phyloP scores from a whole-genome alignment of 2,113 vertebrate species.

The Centrocercus urophasianus region DNA sequence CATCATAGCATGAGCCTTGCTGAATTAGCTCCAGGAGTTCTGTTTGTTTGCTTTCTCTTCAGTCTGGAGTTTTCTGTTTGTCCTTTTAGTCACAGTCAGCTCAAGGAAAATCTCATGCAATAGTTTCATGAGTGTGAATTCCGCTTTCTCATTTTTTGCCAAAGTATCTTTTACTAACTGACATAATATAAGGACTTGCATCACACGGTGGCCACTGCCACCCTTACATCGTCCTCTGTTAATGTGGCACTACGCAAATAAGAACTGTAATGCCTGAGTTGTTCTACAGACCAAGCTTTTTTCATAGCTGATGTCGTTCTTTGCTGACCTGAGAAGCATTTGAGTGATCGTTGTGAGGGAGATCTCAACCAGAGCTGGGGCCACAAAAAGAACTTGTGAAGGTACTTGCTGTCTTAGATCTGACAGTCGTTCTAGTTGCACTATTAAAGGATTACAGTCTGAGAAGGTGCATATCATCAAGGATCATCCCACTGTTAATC shows the following conservation, averaged over 20 bases:
- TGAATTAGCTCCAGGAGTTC: background rate
- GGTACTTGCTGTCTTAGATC: background rate
- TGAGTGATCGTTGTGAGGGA: background rate
- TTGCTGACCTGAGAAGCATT: background rate
- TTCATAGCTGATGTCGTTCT: background rate
- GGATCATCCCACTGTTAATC: background rate
- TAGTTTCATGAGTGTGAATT: background rate
- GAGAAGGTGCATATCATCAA: background rate
- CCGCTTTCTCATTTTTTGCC: background rate
- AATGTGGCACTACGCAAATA: too few relatives aligned
- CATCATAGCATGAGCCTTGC: background rate
- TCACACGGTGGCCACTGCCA: background rate
- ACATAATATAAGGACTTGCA: background rate
- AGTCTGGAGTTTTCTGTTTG: background rate
- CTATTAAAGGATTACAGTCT: background rate
- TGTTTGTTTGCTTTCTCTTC: background rate
- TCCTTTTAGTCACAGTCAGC: background rate
- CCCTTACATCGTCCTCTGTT: background rate
- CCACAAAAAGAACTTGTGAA: background rate
- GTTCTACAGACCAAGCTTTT: background rate
- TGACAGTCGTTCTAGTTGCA: background rate
- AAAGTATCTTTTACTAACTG: fast-evolving
- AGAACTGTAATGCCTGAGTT: background rate
- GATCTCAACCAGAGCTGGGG: background rate
- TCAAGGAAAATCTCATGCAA: background rate